A percentile compares a stretch with the other conserved stretches of the same genome.
These are phyloP conservation scores for Hypercompe scribonia DNA, from an alignment of 2,888 invertebrate genomes.

Conservation along the genomic window DNA sequence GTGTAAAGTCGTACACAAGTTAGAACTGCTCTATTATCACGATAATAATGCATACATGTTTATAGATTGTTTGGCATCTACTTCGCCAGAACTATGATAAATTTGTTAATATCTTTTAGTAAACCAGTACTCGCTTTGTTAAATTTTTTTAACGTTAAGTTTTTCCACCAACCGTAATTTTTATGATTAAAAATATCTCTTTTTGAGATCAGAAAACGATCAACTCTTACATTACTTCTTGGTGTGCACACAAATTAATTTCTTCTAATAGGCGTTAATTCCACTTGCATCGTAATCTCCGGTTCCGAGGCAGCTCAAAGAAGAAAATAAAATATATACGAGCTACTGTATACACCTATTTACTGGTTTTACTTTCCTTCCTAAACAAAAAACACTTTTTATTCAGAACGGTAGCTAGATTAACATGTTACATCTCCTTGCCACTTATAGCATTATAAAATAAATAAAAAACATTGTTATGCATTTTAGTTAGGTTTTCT, in stretches of 20 bases:
- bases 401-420: slow-evolving; percentile 18
- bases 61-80: background rate
- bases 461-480: slow-evolving; percentile 30
- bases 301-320: background rate
- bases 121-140: background rate
- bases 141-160: background rate
- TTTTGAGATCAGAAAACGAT: too few relatives aligned
- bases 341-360: background rate
- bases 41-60: background rate
- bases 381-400: too few relatives aligned
- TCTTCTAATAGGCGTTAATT: slow-evolving; percentile 5
- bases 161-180: background rate
- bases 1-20: slow-evolving; percentile 28
- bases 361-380: background rate
- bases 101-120: background rate
- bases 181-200: background rate
- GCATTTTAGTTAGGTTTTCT: slow-evolving; percentile 27
- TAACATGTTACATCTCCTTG: slow-evolving; percentile 22
- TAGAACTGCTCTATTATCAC: background rate
- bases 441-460: slow-evolving; percentile 29
- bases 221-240: background rate
- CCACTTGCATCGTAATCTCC: background rate
- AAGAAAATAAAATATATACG: background rate
- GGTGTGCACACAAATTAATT: background rate
- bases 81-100: background rate